These are phyloP conservation scores for Camptogramma bilineatum DNA, from an alignment of 2,888 invertebrate species.

Conservation along the genomic window DNA sequence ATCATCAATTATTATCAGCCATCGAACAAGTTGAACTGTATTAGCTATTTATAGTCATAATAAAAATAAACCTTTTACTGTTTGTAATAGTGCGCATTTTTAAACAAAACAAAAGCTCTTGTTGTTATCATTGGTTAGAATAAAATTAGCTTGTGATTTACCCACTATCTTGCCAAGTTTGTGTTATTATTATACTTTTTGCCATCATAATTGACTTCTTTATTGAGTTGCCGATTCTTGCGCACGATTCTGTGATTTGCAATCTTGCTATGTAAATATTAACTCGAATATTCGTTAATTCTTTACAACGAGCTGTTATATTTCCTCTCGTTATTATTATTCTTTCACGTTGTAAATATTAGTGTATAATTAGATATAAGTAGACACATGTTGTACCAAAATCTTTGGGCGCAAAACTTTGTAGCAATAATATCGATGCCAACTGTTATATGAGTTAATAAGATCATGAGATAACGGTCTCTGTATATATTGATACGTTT, in stretches of 20 bases:
- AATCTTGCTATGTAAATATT: conserved; percentile 80
- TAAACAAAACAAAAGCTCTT: conserved; percentile 18
- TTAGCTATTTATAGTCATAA: conserved; percentile 8
- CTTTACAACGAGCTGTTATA: conserved; percentile 69
- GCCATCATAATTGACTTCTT: conserved; percentile 19
- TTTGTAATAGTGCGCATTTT: conserved; percentile 16
- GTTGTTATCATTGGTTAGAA: conserved; percentile 25
- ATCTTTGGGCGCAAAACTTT: conserved; percentile 72
- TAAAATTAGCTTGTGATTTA: conserved; percentile 28
- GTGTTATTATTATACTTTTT: conserved; percentile 38
- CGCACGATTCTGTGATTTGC: conserved; percentile 82
- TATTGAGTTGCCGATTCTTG: conserved; percentile 50
- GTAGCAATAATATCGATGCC: conserved; percentile 83
- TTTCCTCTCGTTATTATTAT: conserved; percentile 66
- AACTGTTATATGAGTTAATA: conserved; percentile 61
- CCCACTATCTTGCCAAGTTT: conserved; percentile 43
- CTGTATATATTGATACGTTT: conserved; percentile 75
- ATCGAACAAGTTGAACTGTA: conserved; percentile 36
- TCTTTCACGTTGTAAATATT: conserved; percentile 80
- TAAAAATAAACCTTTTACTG: conserved; percentile 12
- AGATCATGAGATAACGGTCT: conserved; percentile 55
- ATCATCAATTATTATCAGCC: conserved; percentile 23
- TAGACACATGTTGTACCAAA: conserved; percentile 82
- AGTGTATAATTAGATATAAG: conserved; percentile 74
- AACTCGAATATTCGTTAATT: conserved; percentile 82